Conservation (phyloP, 1,140 invertebrate genomes). For the Zaprionus lachaisei region DNA sequence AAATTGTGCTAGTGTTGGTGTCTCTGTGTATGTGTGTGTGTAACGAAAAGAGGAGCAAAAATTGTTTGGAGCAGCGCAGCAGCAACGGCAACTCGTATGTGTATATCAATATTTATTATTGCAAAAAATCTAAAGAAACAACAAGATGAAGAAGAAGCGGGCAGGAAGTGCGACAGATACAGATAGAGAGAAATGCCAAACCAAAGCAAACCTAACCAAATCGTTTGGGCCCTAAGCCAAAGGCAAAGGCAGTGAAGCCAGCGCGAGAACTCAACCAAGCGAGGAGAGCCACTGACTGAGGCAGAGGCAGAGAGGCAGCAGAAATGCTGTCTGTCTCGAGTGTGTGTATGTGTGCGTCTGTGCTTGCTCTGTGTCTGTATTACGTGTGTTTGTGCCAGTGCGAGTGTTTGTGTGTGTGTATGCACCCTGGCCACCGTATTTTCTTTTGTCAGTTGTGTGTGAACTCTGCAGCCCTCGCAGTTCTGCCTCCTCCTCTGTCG, state of each 20-base stretch:
- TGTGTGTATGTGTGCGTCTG: constrained; percentile 33
- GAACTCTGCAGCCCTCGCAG: constrained; percentile 40
- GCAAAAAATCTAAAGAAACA: constrained; percentile 59
- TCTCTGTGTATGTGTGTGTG: constrained; percentile 6
- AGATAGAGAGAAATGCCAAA: constrained; percentile 60
- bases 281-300: constrained; percentile 33
- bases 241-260: constrained; percentile 48
- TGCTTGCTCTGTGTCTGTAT: constrained; percentile 18
- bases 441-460: constrained; percentile 74
- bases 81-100: constrained; percentile 32
- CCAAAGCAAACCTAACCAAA: constrained; percentile 60
- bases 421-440: constrained; percentile 63
- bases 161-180: constrained; percentile 77
- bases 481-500: constrained; percentile 14
- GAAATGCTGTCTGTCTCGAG: constrained; percentile 42
- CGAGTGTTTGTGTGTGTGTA: constrained; percentile 34
- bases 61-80: constrained; percentile 50
- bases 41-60: constrained; percentile 4
- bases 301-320: constrained; percentile 18
- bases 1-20: constrained; percentile 17
- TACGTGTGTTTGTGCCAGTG: constrained; percentile 23
- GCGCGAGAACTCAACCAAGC: constrained; percentile 68
- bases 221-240: constrained; percentile 70
- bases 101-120: constrained; percentile 70
- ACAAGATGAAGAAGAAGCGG: constrained; percentile 26